Evolutionary conservation across 2,797 vertebrate genomes (phyloP), one percentile per base, ranked within the genome.

Genomic region (Cossypha dichroa): DNA sequence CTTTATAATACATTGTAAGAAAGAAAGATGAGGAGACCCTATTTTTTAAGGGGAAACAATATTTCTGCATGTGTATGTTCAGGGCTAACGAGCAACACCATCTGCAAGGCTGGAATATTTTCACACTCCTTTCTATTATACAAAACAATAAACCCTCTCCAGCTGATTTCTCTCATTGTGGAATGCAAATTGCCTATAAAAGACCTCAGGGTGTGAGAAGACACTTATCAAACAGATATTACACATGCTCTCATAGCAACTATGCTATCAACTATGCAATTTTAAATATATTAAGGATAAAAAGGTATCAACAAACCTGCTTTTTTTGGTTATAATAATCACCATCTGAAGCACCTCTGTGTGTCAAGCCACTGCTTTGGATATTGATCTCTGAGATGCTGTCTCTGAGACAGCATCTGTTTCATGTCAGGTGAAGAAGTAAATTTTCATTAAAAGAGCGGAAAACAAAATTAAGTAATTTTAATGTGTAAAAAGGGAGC

Each of bases 111-210:
- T 94, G 83, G 97, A 91, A 96, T 97, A 97, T 98, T 98, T 97
- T 98, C 98, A 97, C 97, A 98, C 97, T 97, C 94, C 73, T 96
- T 97, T 97, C 96, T 96, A 96, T 97, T 97, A 96, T 89, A 95
- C 88, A 97, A 97, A 98, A 98, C 97, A 98, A 98, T 97, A 97
- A 97, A 96, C 91, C 80, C 93, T 95, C 96, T 97, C 98, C 98
- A 98, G 97, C 97, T 97, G 97, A 98, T 98, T 98, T 97, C 94
- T 96, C 94, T 97, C 96, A 94, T 97, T 98, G 97, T 97, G 93
- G 96, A 96, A 98, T 97, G 97, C 97, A 98, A 98, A 98, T 97
- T 97, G 95, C 88, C 94, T 95, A 96, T 91, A 97, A 97, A 98
- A 97, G 97, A 97, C 97, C 97, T 98, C 87, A 60, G 97, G 97